phyloP scores from a whole-genome alignment of 2,113 vertebrate species.

The Mobula birostris region DNA sequence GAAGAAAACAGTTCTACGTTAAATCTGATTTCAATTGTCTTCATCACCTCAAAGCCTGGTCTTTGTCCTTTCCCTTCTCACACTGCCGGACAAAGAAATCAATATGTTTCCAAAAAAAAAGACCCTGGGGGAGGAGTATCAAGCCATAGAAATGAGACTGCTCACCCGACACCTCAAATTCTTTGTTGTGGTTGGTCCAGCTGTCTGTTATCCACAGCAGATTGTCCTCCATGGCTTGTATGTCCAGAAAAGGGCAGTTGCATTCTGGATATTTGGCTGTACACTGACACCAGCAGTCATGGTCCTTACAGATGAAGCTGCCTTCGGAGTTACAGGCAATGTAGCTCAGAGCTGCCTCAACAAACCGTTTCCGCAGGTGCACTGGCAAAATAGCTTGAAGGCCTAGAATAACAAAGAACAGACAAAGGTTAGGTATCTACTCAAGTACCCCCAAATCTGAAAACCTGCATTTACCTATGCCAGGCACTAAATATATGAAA shows the following conservation, averaged over 20 bases:
- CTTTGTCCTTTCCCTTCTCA: too few species aligned
- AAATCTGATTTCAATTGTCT: background rate
- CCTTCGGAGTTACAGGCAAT: conserved; percentile 89
- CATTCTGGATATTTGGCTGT: conserved; percentile 75
- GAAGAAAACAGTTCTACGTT: background rate
- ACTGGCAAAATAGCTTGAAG: conserved; percentile 85
- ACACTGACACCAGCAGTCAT: conserved; percentile 91
- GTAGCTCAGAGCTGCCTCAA: conserved; percentile 88
- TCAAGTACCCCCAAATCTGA: background rate
- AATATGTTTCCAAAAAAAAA: too few species aligned
- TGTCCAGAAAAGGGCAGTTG: conserved; percentile 84
- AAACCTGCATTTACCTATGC: background rate
- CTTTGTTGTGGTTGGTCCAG: conserved; percentile 71
- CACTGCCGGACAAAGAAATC: background rate
- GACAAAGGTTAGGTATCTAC: conserved; percentile 19
- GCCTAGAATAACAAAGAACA: conserved; percentile 54
- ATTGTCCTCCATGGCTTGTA: conserved; percentile 84
- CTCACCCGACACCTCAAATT: conserved; percentile 89
- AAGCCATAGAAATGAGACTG: conserved; percentile 5
- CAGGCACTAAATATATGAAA: background rate
- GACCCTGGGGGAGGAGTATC: background rate
- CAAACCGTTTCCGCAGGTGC: conserved; percentile 79
- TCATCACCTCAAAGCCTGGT: too few species aligned
- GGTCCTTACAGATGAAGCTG: conserved; percentile 76
- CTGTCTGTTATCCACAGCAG: conserved; percentile 71